A percentile compares a stretch with the other conserved stretches of the same genome.
Evolutionary conservation across 2,888 invertebrate genomes (phyloP).

Genomic region (Napeogenes inachia): DNA sequence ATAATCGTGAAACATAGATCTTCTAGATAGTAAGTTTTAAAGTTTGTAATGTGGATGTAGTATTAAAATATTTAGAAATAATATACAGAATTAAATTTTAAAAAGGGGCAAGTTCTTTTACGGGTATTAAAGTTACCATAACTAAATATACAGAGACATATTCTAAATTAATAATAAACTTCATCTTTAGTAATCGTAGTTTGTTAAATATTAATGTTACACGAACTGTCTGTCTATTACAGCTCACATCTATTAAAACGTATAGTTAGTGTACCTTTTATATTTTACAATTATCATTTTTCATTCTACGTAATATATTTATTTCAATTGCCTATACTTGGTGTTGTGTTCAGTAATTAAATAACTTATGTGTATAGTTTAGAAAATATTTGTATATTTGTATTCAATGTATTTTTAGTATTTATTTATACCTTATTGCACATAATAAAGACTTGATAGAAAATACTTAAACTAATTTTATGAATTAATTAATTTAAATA

Average conservation of each 20-base stretch:
- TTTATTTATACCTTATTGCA: slow-evolving; percentile 18
- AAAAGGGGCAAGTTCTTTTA: slow-evolving; percentile 51
- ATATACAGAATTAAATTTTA: background rate
- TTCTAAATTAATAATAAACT: slow-evolving; percentile 10
- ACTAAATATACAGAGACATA: slow-evolving; percentile 18
- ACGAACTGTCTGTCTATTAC: background rate
- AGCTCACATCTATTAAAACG: too few relatives aligned
- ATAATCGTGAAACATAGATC: background rate
- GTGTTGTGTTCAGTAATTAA: slow-evolving; percentile 2
- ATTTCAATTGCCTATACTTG: background rate
- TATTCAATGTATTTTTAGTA: slow-evolving; percentile 14
- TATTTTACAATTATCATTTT: too few relatives aligned
- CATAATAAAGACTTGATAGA: slow-evolving; percentile 54
- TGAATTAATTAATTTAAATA: slow-evolving; percentile 19
- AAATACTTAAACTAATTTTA: slow-evolving; percentile 36
- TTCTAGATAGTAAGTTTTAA: slow-evolving; percentile 5
- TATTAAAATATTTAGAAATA: background rate
- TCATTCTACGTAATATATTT: too few relatives aligned
- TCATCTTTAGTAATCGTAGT: slow-evolving; percentile 3
- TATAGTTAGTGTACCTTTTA: too few relatives aligned
- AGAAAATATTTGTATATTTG: slow-evolving; percentile 23
- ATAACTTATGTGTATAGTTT: slow-evolving; percentile 4
- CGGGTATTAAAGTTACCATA: slow-evolving; percentile 43
- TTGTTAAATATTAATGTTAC: background rate
- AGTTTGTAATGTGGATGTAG: slow-evolving; percentile 1